These are phyloP conservation scores for Trochalopteron elliotii DNA, from an alignment of 2,113 vertebrate genomes.

Conservation along the genomic window DNA sequence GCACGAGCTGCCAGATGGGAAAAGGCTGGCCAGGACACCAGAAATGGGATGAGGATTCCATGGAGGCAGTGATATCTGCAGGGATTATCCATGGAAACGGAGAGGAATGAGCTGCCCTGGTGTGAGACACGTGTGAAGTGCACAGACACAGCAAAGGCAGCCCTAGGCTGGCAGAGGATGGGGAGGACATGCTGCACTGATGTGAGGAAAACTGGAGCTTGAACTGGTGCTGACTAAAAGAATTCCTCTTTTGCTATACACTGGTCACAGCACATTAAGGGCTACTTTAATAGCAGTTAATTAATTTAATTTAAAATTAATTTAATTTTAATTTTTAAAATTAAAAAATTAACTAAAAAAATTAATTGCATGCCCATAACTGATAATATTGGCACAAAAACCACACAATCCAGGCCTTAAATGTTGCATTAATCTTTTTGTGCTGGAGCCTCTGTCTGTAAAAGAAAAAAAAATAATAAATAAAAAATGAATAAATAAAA, in stretches of 20 bases:
- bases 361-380: background rate
- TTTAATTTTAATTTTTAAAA: too few species aligned
- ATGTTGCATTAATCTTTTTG: background rate
- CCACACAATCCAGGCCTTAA: background rate
- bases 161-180: background rate
- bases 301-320: background rate
- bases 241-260: background rate
- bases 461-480: background rate
- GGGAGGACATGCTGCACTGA: background rate
- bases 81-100: background rate
- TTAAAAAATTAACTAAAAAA: background rate
- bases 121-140: too few species aligned
- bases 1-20: background rate
- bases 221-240: background rate
- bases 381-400: background rate
- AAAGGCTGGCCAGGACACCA: background rate
- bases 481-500: background rate
- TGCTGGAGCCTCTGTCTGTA: fast-evolving
- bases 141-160: background rate
- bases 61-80: background rate
- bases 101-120: background rate
- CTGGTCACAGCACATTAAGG: background rate
- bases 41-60: background rate
- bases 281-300: background rate
- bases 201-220: background rate